Evolutionary conservation across 2,888 invertebrate species (phyloP).

Genomic region (Acronicta leporina): DNA sequence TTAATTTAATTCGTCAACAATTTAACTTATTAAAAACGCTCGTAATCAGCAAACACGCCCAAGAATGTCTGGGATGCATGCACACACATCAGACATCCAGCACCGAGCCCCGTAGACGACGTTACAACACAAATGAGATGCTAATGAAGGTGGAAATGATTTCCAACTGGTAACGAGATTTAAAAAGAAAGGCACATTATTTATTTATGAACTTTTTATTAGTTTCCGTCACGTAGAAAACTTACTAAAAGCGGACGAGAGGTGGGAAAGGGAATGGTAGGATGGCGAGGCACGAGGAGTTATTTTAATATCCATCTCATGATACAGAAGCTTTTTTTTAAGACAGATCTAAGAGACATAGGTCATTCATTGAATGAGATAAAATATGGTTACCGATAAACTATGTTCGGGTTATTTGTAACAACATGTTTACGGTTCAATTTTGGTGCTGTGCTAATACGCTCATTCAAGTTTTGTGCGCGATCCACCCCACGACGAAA

Average conservation of each 20-base stretch:
- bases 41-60: slow-evolving; percentile 21
- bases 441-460: slow-evolving; percentile 52
- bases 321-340: slow-evolving; percentile 41
- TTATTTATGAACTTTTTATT: slow-evolving; percentile 27
- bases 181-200: slow-evolving; percentile 10
- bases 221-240: slow-evolving; percentile 4
- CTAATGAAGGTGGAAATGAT: slow-evolving; percentile 16
- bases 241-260: not conserved
- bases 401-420: slow-evolving; percentile 68
- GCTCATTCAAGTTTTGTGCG: slow-evolving; percentile 60
- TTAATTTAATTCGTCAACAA: slow-evolving; percentile 28
- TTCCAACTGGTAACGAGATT: not conserved
- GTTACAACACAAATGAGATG: slow-evolving; percentile 14
- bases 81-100: slow-evolving; percentile 2
- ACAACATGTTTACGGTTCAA: slow-evolving; percentile 70
- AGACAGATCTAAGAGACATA: slow-evolving; percentile 37
- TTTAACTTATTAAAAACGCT: slow-evolving; percentile 35
- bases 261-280: slow-evolving; percentile 4
- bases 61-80: slow-evolving; percentile 8
- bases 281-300: slow-evolving; percentile 23
- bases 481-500: slow-evolving; percentile 39
- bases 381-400: slow-evolving; percentile 62
- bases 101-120: slow-evolving; percentile 1
- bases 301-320: slow-evolving; percentile 36
- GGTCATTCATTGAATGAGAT: slow-evolving; percentile 55